Evolutionary conservation across 2,888 invertebrate genomes (phyloP).

Genomic region (Tribolium freemani): DNA sequence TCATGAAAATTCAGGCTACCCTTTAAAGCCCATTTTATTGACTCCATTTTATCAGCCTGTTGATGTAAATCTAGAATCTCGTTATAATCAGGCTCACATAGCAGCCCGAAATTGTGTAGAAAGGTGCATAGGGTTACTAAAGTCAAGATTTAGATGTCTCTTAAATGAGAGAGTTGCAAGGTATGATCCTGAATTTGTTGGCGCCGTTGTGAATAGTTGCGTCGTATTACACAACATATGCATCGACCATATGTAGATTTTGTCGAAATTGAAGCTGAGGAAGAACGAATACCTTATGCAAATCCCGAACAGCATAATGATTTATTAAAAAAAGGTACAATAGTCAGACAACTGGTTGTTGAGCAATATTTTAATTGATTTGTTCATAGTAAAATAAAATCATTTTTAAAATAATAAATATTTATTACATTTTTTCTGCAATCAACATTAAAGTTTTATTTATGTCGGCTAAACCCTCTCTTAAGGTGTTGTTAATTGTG

Average conservation of each 20-base stretch:
- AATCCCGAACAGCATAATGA: not conserved
- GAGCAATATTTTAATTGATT: not conserved
- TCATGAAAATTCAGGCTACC: constrained; percentile 2
- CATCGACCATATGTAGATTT: not conserved
- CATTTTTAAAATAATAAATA: too few species aligned
- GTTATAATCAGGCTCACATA: not conserved
- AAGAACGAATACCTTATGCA: not conserved
- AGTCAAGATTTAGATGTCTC: constrained; percentile 1
- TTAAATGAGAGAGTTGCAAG: not conserved
- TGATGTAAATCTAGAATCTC: not conserved
- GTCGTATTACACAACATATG: not conserved
- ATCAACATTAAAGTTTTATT: not conserved
- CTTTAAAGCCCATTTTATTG: not conserved
- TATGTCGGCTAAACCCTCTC: not conserved
- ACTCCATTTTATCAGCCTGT: not conserved
- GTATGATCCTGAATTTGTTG: not conserved
- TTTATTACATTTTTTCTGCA: not conserved
- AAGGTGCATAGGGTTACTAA: not conserved
- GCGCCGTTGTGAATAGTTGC: not conserved
- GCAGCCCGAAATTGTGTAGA: not conserved
- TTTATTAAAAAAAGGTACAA: not conserved
- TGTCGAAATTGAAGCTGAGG: not conserved
- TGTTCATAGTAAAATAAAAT: too few species aligned
- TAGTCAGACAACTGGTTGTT: not conserved
- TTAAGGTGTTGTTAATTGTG: not conserved